Conservation (phyloP, 2,888 invertebrate species). For the Leptarthrus brevirostris region DNA sequence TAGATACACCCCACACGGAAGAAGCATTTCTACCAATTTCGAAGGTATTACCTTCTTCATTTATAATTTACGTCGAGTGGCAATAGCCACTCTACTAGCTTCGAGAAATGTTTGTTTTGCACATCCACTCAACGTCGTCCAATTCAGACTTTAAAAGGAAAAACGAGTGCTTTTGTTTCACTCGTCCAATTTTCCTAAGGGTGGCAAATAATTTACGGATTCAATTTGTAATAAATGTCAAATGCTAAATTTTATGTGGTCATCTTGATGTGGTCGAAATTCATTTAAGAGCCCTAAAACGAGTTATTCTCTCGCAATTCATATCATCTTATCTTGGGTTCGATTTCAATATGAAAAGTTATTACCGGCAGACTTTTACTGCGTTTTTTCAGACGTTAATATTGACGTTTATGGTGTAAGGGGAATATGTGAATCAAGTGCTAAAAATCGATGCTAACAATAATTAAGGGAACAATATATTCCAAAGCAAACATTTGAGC, state of each 20-base stretch:
- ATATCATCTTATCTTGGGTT: not conserved
- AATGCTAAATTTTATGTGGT: slow-evolving; percentile 61
- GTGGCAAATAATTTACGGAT: slow-evolving; percentile 57
- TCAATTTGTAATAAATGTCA: slow-evolving; percentile 62
- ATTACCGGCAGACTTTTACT: not conserved
- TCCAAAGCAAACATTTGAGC: no score
- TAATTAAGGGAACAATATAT: no score
- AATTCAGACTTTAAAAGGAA: not conserved
- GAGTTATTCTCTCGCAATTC: not conserved
- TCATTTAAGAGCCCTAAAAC: not conserved
- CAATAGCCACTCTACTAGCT: not conserved
- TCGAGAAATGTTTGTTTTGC: slow-evolving; percentile 26
- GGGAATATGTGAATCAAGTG: no score
- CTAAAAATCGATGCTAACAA: no score
- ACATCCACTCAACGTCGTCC: not conserved
- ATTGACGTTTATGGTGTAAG: no score
- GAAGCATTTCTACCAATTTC: no score
- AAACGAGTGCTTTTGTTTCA: not conserved
- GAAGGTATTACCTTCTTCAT: slow-evolving; percentile 26
- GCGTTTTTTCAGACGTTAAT: no score
- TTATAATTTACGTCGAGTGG: slow-evolving; percentile 30
- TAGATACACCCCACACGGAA: no score
- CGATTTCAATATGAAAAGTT: not conserved
- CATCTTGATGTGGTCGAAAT: slow-evolving; percentile 53
- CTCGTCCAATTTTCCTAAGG: slow-evolving; percentile 2